Evolutionary conservation across 2,113 vertebrate genomes (phyloP), one percentile per base, ranked within the genome.

Genomic region (human (Homo sapiens)): DNA sequence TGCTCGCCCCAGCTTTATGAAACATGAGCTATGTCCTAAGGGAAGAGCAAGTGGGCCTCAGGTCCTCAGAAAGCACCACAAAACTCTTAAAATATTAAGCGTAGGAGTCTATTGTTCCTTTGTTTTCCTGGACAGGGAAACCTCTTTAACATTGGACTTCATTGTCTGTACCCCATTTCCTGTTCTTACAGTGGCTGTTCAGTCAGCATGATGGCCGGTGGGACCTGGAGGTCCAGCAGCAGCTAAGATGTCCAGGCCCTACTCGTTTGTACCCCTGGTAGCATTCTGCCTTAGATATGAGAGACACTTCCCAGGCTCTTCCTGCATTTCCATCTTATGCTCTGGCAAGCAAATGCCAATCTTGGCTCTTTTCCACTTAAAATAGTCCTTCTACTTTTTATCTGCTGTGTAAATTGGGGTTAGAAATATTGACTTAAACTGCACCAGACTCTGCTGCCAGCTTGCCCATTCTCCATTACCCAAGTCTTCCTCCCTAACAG

Each of bases 101-200:
- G 35, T 2, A 35, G 73, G 48, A 90, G 4, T 70, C 82, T 94
- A 1, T 81, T 93, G 85, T 78, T 89, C 50, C 57, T 50, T 85
- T 70, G 43, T 91, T 85, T 90, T 87, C 48, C 57, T 66, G 43
- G 18, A 68, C 16, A 43, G 61, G 25, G 83, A 87, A 83, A 76
- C 3, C 16, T 75, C 72, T 95, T 84, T 88, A 90, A 68, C 45
- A 20, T 48, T 52, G 61, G 40, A 86, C 38, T 81, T 95, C 70
- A 68, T 82, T 94, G n/a, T 89, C 64, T 94, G 75, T 70, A 88
- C 12, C 40, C 35, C 27, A 52, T 85, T 94, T 82, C 78, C 68
- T 90, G 75, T 40, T 84, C 25, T 92, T 76, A 45, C 20, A 61
- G 50, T 59, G 64, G 50, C 20, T 73, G 45, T 79, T 83, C 4